phyloP scores from a whole-genome alignment of 2,113 vertebrate genomes.

The Bubo scandiacus region DNA sequence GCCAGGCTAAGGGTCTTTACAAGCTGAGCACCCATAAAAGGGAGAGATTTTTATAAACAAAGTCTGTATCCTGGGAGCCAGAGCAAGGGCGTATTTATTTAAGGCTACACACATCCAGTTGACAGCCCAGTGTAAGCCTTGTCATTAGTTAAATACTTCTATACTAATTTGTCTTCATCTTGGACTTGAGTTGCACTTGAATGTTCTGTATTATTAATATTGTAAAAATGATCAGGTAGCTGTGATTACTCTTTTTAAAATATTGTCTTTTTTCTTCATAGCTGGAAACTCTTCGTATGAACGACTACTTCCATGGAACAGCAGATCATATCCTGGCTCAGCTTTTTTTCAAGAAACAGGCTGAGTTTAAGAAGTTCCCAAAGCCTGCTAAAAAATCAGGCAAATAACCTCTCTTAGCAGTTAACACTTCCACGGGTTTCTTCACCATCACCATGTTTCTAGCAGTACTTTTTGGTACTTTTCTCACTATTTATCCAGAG shows the following conservation, averaged over 20 bases:
- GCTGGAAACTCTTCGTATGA: constrained; percentile 74
- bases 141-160: background rate
- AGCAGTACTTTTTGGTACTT: background rate
- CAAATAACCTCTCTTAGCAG: constrained; percentile 25
- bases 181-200: background rate
- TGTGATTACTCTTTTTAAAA: background rate
- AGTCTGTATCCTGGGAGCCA: background rate
- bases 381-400: constrained; percentile 20
- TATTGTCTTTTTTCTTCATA: background rate
- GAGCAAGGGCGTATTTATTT: background rate
- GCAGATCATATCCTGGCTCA: constrained; percentile 74
- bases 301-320: constrained; percentile 55
- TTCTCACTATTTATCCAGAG: background rate
- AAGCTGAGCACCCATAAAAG: background rate
- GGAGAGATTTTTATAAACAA: too few relatives aligned
- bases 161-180: background rate
- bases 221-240: background rate
- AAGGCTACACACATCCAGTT: too few relatives aligned
- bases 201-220: background rate
- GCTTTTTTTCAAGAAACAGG: constrained; percentile 70
- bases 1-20: too few relatives aligned
- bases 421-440: background rate
- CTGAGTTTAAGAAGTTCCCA: constrained; percentile 72
- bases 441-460: background rate
- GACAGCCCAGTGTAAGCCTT: too few relatives aligned